Evolutionary conservation across 2,113 vertebrate genomes (phyloP).

Genomic region (Cettia cetti): DNA sequence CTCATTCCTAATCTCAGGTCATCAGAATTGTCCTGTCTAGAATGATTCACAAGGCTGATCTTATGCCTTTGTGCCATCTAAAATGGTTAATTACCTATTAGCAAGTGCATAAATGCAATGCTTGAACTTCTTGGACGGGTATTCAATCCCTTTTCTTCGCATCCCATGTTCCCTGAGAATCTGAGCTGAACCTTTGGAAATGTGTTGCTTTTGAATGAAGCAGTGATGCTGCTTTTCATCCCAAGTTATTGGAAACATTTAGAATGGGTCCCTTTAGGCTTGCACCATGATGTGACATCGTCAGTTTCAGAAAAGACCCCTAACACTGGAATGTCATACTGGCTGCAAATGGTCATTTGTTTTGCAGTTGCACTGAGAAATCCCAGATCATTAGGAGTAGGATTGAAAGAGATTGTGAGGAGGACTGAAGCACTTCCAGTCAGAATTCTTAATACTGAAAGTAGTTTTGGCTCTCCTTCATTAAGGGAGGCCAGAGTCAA

Average conservation of each 20-base stretch:
- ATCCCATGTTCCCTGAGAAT: background rate
- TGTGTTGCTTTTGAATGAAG: background rate
- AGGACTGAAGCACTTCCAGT: background rate
- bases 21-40: background rate
- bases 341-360: background rate
- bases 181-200: fast-evolving
- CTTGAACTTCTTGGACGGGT: background rate
- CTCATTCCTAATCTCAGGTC: background rate
- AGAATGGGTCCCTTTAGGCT: background rate
- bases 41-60: background rate
- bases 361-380: background rate
- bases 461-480: background rate
- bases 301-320: background rate
- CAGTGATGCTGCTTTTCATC: background rate
- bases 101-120: background rate
- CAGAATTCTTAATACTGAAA: background rate
- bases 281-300: background rate
- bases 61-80: background rate
- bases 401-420: background rate
- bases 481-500: background rate
- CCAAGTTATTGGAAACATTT: background rate
- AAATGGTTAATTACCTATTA: background rate
- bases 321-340: background rate
- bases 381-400: background rate
- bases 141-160: background rate